Conservation (phyloP, 2,797 vertebrate genomes). For the Gymnopithys bicolor region DNA sequence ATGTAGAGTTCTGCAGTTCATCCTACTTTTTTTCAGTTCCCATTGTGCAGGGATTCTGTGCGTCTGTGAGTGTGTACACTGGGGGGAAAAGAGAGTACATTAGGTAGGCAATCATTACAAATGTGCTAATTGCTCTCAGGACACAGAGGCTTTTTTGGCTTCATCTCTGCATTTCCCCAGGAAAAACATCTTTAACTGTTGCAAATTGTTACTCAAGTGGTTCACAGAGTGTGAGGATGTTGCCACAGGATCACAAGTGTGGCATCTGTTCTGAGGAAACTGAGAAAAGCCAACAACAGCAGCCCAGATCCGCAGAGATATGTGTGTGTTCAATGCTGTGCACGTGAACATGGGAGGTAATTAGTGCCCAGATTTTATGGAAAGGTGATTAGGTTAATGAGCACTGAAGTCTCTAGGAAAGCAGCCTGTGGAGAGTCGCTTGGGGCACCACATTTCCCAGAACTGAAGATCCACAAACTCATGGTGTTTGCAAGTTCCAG, state of each 20-base stretch:
- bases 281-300: neutral
- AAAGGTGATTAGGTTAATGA: neutral
- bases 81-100: neutral
- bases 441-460: neutral
- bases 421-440: neutral
- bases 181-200: neutral
- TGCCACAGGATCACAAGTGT: neutral
- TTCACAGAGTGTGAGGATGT: neutral
- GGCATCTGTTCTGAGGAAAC: neutral
- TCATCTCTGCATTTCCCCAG: neutral
- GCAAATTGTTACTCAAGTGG: neutral
- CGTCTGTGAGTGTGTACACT: accelerated
- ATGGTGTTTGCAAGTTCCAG: neutral
- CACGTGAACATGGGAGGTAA: accelerated
- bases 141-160: neutral
- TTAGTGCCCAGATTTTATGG: neutral
- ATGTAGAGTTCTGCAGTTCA: neutral
- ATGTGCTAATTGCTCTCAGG: neutral
- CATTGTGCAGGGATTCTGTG: neutral
- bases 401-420: neutral
- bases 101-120: neutral
- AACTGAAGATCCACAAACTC: neutral
- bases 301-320: neutral
- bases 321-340: neutral
- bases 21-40: neutral